phyloP scores from a whole-genome alignment of 2,797 vertebrate genomes.

The Ctenochaetus hawaiiensis region DNA sequence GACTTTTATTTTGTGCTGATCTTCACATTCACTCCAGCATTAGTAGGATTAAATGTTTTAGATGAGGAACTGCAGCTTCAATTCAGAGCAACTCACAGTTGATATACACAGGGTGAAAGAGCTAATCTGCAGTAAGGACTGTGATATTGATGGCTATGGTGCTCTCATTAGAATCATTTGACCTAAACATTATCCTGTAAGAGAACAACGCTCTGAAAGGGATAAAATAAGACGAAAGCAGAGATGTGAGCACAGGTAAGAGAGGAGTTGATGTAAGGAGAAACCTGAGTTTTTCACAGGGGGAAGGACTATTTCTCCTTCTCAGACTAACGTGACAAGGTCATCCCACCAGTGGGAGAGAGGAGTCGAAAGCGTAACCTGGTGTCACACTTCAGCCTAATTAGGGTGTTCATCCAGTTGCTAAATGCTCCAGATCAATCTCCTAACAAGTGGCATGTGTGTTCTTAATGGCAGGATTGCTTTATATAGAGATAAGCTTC shows the following conservation, averaged over 20 bases:
- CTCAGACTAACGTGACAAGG: conserved; percentile 18
- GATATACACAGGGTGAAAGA: not conserved
- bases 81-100: not conserved
- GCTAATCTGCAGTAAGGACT: not conserved
- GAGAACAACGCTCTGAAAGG: not conserved
- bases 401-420: conserved; percentile 36
- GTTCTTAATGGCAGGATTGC: conserved; percentile 51
- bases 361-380: conserved; percentile 17
- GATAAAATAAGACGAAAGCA: not conserved
- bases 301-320: conserved; percentile 32
- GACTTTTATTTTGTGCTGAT: conserved; percentile 8
- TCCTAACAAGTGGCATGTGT: conserved; percentile 39
- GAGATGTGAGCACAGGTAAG: not conserved
- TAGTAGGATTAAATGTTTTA: not conserved
- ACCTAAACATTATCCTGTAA: conserved; percentile 4
- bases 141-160: not conserved
- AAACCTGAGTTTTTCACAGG: not conserved
- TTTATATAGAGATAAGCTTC: conserved; percentile 67
- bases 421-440: conserved; percentile 63
- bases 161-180: not conserved
- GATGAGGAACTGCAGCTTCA: not conserved
- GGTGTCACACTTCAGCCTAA: conserved; percentile 53
- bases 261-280: not conserved
- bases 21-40: not conserved
- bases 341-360: conserved; percentile 18